Evolutionary conservation across 2,888 invertebrate genomes (phyloP).

Genomic region (Mystacides longicornis): DNA sequence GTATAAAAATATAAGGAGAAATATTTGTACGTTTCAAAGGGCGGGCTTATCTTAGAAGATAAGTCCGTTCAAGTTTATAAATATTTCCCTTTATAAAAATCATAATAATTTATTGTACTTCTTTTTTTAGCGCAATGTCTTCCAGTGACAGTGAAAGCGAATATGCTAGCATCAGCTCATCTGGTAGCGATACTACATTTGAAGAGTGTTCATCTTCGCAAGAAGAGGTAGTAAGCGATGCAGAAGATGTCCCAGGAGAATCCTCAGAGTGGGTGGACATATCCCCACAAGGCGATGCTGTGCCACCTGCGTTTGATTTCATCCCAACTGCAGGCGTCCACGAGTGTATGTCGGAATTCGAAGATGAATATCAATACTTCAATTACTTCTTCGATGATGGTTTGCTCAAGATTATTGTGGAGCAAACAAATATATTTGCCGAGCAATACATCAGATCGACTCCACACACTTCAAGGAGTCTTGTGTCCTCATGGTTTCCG

Average conservation of each 20-base stretch:
- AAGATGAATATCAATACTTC: slow-evolving; percentile 4
- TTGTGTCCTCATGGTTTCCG: neutral
- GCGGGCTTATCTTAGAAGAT: too few species aligned
- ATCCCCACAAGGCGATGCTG: neutral
- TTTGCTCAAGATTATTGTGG: slow-evolving; percentile 3
- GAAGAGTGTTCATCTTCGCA: slow-evolving; percentile 6
- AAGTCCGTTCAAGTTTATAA: neutral
- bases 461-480: slow-evolving; percentile 1
- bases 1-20: too few species aligned
- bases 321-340: neutral
- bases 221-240: neutral
- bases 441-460: slow-evolving; percentile 2
- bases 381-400: slow-evolving; percentile 3
- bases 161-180: slow-evolving; percentile 7
- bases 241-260: neutral
- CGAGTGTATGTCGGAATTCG: neutral
- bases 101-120: neutral
- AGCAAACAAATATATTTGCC: slow-evolving; percentile 5
- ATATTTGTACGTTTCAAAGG: too few species aligned
- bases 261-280: slow-evolving; percentile 4
- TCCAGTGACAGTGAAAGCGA: neutral
- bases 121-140: neutral
- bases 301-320: slow-evolving; percentile 3
- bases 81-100: neutral
- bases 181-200: slow-evolving; percentile 13